Evolutionary conservation across 2,888 invertebrate species (phyloP), one percentile per base, ranked within the genome.

Genomic region (Torymus auratus): DNA sequence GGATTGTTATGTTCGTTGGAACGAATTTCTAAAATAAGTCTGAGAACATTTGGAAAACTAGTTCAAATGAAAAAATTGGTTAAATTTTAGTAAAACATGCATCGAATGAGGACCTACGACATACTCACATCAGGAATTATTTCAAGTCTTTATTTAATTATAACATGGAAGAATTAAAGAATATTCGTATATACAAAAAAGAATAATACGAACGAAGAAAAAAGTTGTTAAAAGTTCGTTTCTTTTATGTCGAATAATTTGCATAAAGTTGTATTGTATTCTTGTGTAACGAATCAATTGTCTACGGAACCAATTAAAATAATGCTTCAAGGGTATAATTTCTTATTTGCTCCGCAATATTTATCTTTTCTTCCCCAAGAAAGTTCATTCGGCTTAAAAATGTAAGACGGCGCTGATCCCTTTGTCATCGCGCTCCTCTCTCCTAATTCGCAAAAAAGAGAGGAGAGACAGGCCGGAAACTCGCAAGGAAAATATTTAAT

Each of bases 11-110:
- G 41, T 41, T 41, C 7, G 41, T 41, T 10, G 41, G 7, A 41
- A 41, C 7, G 41, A 41, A 41, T 41, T 41, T 41, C 5, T 41
- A 41, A 41, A 41, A 41, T 41, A 41, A 41, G 41, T 41, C 41
- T 5, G 41, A 41, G 41, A 7, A 41, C 12, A 56, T 41, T 50
- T 50, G 71, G 50, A 52, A 53, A 55, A 72, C 14, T 53, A n/a
- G 12, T 17, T 13, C 15, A 11, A 78, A 65, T 28, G 58, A 71
- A 65, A 60, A 58, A 78, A 78, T 71, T 71, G 65, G 78, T 78
- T 13, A 62, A 78, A 78, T 78, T 78, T 52, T 50, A 7, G 70
- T 58, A 50, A 78, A 71, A 56, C 70, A 78, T 78, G 70, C 50
- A 23, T 65, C 71, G 28, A 15, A 13, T 23, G 65, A 58, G 64